A percentile compares a stretch with the other conserved stretches of the same genome.
Evolutionary conservation across 2,888 invertebrate genomes (phyloP).

Genomic region (Plagodis dolabraria): DNA sequence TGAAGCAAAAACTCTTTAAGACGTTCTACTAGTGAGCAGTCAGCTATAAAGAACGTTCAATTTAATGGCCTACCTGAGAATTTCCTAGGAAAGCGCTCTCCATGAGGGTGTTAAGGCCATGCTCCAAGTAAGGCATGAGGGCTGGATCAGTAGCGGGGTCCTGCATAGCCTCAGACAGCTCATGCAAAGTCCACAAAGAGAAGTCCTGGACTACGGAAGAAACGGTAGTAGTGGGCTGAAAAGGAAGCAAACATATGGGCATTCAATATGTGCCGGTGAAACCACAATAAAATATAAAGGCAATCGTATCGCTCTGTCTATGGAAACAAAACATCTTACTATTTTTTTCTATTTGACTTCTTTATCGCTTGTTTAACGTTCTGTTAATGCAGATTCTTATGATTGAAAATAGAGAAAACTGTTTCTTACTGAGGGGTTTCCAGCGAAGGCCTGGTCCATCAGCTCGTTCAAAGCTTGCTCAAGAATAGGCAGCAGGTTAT

Average conservation of each 20-base stretch:
- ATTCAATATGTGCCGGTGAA: no score
- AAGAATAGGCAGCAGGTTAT: conserved; percentile 49
- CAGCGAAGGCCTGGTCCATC: conserved; percentile 49
- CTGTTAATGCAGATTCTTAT: no score
- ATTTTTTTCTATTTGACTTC: no score
- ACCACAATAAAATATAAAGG: no score
- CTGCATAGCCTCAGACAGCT: conserved; percentile 56
- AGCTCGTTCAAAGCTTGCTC: conserved; percentile 54
- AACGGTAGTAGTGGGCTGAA: conserved; percentile 35
- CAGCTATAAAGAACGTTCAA: no score
- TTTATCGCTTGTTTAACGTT: no score
- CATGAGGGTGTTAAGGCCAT: conserved; percentile 62
- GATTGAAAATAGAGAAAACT: neutral
- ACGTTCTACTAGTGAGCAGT: no score
- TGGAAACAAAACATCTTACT: no score
- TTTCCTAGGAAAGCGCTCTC: conserved; percentile 48
- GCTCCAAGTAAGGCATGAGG: conserved; percentile 55
- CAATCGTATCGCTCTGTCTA: no score
- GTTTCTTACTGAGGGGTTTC: conserved; percentile 50
- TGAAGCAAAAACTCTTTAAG: no score
- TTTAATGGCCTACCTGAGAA: conserved; percentile 7
- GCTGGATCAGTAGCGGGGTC: conserved; percentile 55
- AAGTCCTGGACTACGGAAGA: conserved; percentile 35
- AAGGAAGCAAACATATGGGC: no score
- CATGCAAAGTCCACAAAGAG: conserved; percentile 45